phyloP scores from a whole-genome alignment of 2,888 invertebrate genomes.

The Nasonovia ribisnigri region DNA sequence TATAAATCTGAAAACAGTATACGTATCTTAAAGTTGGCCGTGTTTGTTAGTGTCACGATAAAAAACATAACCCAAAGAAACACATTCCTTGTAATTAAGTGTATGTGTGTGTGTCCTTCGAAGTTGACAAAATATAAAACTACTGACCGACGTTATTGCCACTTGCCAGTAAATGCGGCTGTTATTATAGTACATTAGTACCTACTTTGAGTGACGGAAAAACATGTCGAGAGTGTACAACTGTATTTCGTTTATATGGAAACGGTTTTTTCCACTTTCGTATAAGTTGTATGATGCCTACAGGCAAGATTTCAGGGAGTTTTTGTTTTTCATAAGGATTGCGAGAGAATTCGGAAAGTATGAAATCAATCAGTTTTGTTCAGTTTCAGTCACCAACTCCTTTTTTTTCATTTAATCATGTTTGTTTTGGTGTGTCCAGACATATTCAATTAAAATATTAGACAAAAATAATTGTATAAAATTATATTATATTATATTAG shows the following conservation, averaged over 20 bases:
- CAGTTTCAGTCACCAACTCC: background rate
- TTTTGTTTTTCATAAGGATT: background rate
- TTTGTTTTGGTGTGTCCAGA: background rate
- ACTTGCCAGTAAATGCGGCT: background rate
- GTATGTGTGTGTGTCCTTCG: background rate
- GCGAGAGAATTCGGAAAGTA: background rate
- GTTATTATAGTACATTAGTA: background rate
- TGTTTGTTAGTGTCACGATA: background rate
- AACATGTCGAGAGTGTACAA: background rate
- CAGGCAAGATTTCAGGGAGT: background rate
- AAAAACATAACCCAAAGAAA: background rate
- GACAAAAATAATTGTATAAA: too few species aligned
- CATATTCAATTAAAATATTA: background rate
- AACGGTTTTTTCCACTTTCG: background rate
- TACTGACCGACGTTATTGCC: background rate
- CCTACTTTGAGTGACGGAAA: background rate
- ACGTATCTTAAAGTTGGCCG: background rate
- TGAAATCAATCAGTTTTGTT: background rate
- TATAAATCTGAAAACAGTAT: slow-evolving; percentile 6
- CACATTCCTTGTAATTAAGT: background rate
- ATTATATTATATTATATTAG: too few species aligned
- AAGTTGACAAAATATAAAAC: background rate
- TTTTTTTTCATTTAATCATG: background rate
- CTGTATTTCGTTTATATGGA: background rate
- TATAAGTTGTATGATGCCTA: background rate